A percentile compares a stretch with the other conserved stretches of the same genome.
These are phyloP conservation scores for Oryctes rhinoceros DNA, from an alignment of 1,140 invertebrate genomes.

Conservation along the genomic window DNA sequence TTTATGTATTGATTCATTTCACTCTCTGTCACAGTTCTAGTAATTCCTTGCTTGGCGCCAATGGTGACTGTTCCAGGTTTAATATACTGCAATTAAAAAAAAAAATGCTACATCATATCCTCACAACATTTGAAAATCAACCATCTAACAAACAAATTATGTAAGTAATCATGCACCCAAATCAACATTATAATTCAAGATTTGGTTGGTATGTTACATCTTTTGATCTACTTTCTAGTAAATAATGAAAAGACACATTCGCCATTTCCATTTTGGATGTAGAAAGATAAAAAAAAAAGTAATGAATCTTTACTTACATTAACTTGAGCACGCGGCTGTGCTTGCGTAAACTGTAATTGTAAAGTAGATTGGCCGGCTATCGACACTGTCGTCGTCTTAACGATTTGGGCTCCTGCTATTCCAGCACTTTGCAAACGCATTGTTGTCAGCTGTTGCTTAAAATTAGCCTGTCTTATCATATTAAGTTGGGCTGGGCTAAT, in stretches of 20 bases:
- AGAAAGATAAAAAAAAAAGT: slow-evolving; percentile 25
- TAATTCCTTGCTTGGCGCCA: slow-evolving; percentile 61
- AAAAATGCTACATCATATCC: background rate
- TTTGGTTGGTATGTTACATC: slow-evolving; percentile 5
- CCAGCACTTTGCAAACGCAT: slow-evolving; percentile 57
- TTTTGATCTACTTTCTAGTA: slow-evolving; percentile 5
- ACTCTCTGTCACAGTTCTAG: slow-evolving; percentile 70
- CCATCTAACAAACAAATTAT: background rate
- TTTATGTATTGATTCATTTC: slow-evolving; percentile 78
- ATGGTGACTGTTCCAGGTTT: slow-evolving; percentile 56
- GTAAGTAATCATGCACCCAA: slow-evolving; percentile 17
- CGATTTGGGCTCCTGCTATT: slow-evolving; percentile 57
- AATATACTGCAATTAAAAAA: slow-evolving; percentile 39
- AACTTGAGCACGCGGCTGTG: slow-evolving; percentile 52
- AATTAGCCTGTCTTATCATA: slow-evolving; percentile 61
- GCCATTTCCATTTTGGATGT: slow-evolving; percentile 14
- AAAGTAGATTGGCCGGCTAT: slow-evolving; percentile 56
- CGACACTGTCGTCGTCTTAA: slow-evolving; percentile 57
- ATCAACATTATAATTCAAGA: background rate
- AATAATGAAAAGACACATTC: background rate
- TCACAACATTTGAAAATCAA: background rate
- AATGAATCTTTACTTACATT: slow-evolving; percentile 1
- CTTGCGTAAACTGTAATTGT: slow-evolving; percentile 59
- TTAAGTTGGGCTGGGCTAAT: slow-evolving; percentile 63
- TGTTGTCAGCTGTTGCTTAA: slow-evolving; percentile 55